Evolutionary conservation across 2,797 vertebrate genomes (phyloP).

Genomic region (Australoheros facetus): DNA sequence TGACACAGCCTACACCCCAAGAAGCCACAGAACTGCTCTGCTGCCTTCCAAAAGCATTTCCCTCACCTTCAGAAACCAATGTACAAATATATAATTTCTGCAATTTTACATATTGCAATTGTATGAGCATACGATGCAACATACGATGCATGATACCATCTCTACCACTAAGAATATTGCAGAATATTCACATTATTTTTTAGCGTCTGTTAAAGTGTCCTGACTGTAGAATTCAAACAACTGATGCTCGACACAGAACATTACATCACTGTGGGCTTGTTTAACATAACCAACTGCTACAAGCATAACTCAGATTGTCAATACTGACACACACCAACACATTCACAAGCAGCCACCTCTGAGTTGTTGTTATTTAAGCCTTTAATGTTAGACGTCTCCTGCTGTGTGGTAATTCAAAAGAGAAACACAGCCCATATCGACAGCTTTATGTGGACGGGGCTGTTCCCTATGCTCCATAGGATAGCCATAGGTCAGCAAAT

Average conservation of each 20-base stretch:
- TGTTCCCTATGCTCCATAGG: neutral
- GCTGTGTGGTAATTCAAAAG: constrained; percentile 27
- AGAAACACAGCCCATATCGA: constrained; percentile 20
- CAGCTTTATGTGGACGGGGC: constrained; percentile 10
- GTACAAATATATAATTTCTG: neutral
- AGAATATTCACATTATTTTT: neutral
- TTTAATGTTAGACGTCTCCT: constrained; percentile 3
- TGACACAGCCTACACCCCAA: neutral
- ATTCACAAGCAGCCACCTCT: neutral
- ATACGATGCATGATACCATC: neutral
- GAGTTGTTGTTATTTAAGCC: constrained; percentile 21
- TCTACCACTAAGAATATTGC: neutral
- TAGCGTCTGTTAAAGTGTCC: neutral
- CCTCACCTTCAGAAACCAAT: neutral
- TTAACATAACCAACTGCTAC: neutral
- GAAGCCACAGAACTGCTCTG: constrained; percentile 5
- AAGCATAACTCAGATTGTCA: neutral
- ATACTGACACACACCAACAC: neutral
- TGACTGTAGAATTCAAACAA: no score
- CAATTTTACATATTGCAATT: accelerated
- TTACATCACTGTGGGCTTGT: neutral
- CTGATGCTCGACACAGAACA: neutral
- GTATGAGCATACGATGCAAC: neutral
- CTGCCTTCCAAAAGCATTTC: neutral
- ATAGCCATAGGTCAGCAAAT: constrained; percentile 10